phyloP scores from a whole-genome alignment of 2,797 vertebrate species.

The Lepus townsendii region DNA sequence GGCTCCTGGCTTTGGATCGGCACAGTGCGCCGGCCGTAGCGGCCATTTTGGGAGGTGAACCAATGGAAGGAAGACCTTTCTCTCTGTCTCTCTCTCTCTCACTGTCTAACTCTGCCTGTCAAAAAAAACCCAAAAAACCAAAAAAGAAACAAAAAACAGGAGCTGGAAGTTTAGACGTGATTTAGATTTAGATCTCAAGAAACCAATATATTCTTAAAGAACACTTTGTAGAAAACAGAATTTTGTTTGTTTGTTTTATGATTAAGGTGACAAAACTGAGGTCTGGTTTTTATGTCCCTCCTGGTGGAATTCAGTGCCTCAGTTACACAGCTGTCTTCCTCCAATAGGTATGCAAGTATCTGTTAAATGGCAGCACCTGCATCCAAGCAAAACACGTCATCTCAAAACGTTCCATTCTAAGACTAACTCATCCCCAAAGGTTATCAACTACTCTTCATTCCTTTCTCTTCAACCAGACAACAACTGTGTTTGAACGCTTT shows the following conservation, averaged over 20 bases:
- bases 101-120: too few relatives aligned
- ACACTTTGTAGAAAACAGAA: neutral
- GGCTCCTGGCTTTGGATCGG: too few relatives aligned
- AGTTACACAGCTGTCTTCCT: neutral
- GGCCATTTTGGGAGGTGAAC: too few relatives aligned
- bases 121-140: neutral
- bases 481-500: constrained; percentile 21
- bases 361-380: neutral
- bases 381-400: constrained; percentile 55
- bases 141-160: neutral
- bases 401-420: constrained; percentile 49
- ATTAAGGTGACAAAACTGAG: neutral
- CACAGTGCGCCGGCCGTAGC: too few relatives aligned
- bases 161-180: neutral
- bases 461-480: constrained; percentile 65
- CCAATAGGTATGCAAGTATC: neutral
- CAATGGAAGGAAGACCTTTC: too few relatives aligned
- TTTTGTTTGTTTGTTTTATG: neutral
- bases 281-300: neutral
- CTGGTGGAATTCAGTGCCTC: neutral
- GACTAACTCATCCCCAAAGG: constrained; percentile 53
- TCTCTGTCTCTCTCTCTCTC: too few relatives aligned
- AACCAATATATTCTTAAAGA: neutral
- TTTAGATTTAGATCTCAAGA: neutral
- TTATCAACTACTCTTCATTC: constrained; percentile 45